Evolutionary conservation across 2,113 vertebrate genomes (phyloP), one percentile per base, ranked within the genome.

Genomic region (Microtus ochrogaster): DNA sequence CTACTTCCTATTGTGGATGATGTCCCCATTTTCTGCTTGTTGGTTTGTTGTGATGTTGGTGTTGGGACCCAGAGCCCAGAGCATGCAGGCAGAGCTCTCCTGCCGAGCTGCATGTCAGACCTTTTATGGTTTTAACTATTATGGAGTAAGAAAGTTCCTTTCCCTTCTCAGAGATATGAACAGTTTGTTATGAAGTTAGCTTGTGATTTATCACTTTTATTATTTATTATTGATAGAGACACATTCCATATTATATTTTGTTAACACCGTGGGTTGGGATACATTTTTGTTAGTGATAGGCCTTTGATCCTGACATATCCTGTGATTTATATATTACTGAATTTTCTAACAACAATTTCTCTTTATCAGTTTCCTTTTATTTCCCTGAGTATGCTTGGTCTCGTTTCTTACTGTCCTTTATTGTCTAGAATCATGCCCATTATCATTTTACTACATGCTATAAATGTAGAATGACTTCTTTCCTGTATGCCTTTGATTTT

Each of bases 331-430:
- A n/a, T 30, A 70, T 84, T 52, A 52, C n/a, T 84, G 5, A 92
- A 82, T 77, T 77, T 92, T 70, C 19, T 90, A 91, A 47, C 39
- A 91, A 91, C 83, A 65, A 87, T 90, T 93, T 93, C 70, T 93
- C 70, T 89, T 92, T 44, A 89, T 39, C 17, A 52, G 83, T 77
- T 87, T 81, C 44, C 58, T 83, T 77, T 33, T 84, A 26, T 55
- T 78, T 78, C 73, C 10, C 52, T 63, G 52, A 85, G 58, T 73
- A 19, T 63, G 28, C 41, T 68, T 85, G 63, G 44, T 8, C 16
- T 92, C 7, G 61, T 39, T 22, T 72, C 24, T 61, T 63, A 63
- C 41, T 89, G 41, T 49, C 7, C 4, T 88, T 82, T 76, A 39
- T 49, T 90, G 70, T 85, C 22, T 68, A 39, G 7, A 91, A 41